phyloP scores from a whole-genome alignment of 2,797 vertebrate species.

The Sternotherus odoratus region DNA sequence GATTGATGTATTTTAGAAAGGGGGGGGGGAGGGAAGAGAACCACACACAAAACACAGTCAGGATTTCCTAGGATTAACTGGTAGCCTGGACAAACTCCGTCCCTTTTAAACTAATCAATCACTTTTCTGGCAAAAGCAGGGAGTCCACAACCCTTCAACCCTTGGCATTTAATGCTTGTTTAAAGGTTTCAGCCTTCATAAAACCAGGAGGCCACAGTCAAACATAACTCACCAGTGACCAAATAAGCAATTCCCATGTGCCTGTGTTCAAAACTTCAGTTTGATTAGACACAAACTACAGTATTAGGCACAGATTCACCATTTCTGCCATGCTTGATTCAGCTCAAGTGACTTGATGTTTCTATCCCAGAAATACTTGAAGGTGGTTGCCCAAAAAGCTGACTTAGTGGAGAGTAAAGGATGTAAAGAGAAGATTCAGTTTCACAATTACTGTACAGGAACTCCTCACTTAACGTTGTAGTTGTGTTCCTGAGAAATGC shows the following conservation, averaged over 20 bases:
- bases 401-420: slow-evolving; percentile 6
- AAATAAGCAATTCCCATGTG: slow-evolving; percentile 27
- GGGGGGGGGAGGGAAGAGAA: neutral
- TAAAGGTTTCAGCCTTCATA: neutral
- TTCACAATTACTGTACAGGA: neutral
- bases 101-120: neutral
- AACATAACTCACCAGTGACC: neutral
- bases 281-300: neutral
- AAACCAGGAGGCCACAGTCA: neutral
- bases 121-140: neutral
- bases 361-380: slow-evolving; percentile 4
- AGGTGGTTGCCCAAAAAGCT: neutral
- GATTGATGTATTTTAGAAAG: neutral
- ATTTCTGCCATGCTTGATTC: slow-evolving; percentile 12
- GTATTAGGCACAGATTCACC: neutral
- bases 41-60: neutral
- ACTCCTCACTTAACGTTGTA: no score
- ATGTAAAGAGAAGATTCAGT: neutral
- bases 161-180: neutral
- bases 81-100: neutral
- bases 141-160: neutral
- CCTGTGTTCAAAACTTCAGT: neutral
- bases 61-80: slow-evolving; percentile 35
- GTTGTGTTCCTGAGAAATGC: no score
- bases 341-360: slow-evolving; percentile 33